These are phyloP conservation scores for Aselliscus stoliczkanus DNA, from an alignment of 2,797 vertebrate genomes.

Conservation along the genomic window DNA sequence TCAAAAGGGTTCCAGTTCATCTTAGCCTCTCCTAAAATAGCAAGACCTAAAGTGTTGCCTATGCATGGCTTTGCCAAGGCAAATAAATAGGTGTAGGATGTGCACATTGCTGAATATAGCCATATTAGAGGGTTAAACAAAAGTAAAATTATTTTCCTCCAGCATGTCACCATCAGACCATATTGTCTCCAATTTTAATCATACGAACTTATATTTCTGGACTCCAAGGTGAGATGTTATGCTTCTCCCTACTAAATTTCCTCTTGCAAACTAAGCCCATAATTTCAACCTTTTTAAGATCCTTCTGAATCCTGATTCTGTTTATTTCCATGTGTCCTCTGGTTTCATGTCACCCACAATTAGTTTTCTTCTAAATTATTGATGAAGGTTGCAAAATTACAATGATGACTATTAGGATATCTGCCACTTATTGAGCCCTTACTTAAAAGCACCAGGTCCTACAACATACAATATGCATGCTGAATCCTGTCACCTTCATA, in stretches of 20 bases:
- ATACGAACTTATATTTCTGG: neutral
- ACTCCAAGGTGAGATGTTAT: neutral
- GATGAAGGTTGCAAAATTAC: neutral
- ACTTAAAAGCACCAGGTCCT: neutral
- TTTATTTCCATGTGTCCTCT: neutral
- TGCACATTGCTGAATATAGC: neutral
- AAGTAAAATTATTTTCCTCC: neutral
- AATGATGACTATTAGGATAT: neutral
- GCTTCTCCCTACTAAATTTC: neutral
- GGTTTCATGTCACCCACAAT: neutral
- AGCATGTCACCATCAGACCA: neutral
- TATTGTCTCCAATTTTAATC: neutral
- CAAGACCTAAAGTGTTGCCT: neutral
- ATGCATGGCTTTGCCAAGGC: neutral
- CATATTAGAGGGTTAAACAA: neutral
- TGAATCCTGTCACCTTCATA: neutral
- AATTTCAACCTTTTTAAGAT: neutral
- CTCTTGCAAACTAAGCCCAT: neutral
- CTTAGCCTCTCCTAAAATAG: neutral
- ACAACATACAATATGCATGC: neutral
- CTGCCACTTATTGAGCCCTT: neutral
- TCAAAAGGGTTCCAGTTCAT: neutral
- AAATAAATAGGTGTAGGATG: neutral
- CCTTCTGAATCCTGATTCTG: neutral
- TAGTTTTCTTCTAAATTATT: constrained; percentile 11